Conservation (phyloP, 2,113 vertebrate species). For the Eudyptes chrysolophus region DNA sequence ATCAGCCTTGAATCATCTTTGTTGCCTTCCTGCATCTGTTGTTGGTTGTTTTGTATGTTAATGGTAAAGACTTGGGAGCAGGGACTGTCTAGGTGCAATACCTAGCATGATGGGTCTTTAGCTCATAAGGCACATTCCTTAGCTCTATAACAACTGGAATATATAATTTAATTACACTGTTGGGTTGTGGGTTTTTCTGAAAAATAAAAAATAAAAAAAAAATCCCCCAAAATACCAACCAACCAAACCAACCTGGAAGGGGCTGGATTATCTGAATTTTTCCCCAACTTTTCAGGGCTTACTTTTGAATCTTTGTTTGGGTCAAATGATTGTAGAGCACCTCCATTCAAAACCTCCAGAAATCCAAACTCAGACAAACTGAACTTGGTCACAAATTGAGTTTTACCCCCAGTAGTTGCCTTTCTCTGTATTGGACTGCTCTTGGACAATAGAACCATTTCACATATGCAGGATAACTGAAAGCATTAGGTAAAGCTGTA, state of each 20-base stretch:
- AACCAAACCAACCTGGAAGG: fast-evolving
- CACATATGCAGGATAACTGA: neutral
- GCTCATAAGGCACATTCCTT: neutral
- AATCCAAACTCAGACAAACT: neutral
- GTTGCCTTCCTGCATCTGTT: neutral
- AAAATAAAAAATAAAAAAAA: neutral
- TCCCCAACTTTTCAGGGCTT: neutral
- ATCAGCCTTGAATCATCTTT: neutral
- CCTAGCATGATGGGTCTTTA: fast-evolving
- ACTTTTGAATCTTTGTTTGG: neutral
- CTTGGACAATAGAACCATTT: neutral
- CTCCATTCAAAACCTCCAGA: neutral
- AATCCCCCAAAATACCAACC: fast-evolving
- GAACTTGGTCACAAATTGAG: neutral
- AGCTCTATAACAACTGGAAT: neutral
- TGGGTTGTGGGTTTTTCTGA: too few relatives aligned
- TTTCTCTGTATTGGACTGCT: neutral
- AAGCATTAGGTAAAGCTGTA: neutral
- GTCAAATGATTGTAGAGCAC: neutral
- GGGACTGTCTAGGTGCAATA: too few relatives aligned
- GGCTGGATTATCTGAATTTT: neutral
- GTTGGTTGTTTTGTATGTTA: neutral
- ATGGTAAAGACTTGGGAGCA: neutral
- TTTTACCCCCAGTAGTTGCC: neutral
- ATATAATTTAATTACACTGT: neutral